Evolutionary conservation across 2,888 invertebrate genomes (phyloP).

Genomic region (Cylindroiulus punctatus): DNA sequence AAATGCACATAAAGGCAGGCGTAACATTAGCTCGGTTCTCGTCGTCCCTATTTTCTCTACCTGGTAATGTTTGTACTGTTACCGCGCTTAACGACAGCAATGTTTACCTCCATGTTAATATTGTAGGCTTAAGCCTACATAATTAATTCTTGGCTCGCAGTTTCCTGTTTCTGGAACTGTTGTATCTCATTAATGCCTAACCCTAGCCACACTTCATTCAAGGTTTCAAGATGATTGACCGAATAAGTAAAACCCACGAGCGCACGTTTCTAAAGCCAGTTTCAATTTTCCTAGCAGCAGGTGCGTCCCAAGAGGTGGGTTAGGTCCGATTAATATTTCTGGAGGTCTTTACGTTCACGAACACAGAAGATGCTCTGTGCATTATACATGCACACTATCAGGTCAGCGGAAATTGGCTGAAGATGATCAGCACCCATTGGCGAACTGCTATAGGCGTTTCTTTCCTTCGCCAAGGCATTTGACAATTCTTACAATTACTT

Average conservation of each 20-base stretch:
- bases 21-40: background rate
- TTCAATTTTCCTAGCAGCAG: background rate
- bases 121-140: background rate
- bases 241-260: background rate
- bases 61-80: background rate
- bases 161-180: background rate
- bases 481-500: too few species aligned
- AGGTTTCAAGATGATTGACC: background rate
- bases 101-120: background rate
- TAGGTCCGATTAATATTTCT: background rate
- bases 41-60: background rate
- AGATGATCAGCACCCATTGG: too few species aligned
- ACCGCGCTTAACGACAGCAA: background rate
- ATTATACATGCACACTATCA: too few species aligned
- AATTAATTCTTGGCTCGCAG: background rate
- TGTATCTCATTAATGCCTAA: constrained; percentile 1
- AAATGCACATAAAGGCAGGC: background rate
- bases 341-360: background rate
- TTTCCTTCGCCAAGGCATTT: too few species aligned
- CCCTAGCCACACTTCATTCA: background rate
- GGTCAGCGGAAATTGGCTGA: too few species aligned
- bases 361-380: background rate
- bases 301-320: background rate
- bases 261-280: background rate
- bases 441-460: too few species aligned